phyloP scores from a whole-genome alignment of 2,888 invertebrate species.

The Drosophila subquinaria region DNA sequence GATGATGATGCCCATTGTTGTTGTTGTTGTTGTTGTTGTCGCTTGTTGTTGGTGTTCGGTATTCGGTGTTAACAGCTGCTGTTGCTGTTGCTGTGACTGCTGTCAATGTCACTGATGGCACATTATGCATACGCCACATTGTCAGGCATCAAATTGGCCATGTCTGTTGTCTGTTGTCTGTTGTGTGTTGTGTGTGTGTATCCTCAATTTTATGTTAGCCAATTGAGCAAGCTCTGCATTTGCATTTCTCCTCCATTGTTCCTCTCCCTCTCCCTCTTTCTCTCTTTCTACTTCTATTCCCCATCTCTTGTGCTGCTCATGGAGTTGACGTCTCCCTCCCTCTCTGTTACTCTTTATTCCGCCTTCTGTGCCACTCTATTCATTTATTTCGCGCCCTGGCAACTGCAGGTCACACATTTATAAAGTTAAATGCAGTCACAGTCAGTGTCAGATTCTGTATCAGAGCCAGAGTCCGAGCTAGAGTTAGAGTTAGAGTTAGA shows the following conservation, averaged over 20 bases:
- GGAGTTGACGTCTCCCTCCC: conserved; percentile 38
- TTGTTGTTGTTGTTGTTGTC: conserved; percentile 4
- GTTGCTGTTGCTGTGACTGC: conserved; percentile 38
- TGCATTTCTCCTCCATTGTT: conserved; percentile 47
- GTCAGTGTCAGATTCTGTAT: not conserved
- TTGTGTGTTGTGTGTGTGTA: conserved; percentile 20
- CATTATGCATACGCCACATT: conserved; percentile 71
- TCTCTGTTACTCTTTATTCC: not conserved
- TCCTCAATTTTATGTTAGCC: conserved; percentile 32
- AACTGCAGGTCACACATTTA: conserved; percentile 41
- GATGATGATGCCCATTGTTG: conserved; percentile 25
- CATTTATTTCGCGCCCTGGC: conserved; percentile 30
- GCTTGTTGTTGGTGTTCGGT: conserved; percentile 42
- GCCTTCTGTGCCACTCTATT: not conserved
- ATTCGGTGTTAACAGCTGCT: conserved; percentile 46
- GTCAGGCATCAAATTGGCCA: conserved; percentile 50
- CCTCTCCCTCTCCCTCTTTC: not conserved
- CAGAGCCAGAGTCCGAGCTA: not conserved
- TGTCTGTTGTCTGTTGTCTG: conserved; percentile 18
- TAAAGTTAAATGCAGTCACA: conserved; percentile 37
- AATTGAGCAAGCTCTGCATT: conserved; percentile 42
- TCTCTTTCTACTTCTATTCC: not conserved
- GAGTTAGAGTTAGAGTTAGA: not conserved
- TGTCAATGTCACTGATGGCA: conserved; percentile 66
- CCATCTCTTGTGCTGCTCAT: conserved; percentile 2